These are phyloP conservation scores for Leptodirus hochenwartii DNA, from an alignment of 2,888 invertebrate species.

Conservation along the genomic window DNA sequence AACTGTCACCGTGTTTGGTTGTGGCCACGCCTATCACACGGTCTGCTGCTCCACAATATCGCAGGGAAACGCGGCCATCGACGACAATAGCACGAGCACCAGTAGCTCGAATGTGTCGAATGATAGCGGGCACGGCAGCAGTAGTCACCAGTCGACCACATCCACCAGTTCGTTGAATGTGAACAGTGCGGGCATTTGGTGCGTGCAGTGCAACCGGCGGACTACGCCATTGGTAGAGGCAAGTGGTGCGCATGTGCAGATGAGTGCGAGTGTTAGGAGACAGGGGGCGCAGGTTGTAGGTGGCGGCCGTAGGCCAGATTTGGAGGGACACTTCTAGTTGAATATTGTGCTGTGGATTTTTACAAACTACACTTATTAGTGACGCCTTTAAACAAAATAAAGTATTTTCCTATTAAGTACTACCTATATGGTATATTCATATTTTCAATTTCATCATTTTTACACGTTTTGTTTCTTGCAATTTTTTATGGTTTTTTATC, in stretches of 20 bases:
- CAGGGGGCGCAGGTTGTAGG: constrained; percentile 8
- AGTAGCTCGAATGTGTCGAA: too few species aligned
- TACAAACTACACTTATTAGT: constrained; percentile 9
- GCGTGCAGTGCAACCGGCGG: constrained; percentile 9
- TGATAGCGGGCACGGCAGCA: constrained; percentile 17
- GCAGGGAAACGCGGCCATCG: neutral
- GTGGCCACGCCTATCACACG: constrained; percentile 24
- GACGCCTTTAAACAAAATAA: too few species aligned
- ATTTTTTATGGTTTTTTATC: too few species aligned
- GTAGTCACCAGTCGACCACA: constrained; percentile 14
- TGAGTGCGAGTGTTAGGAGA: constrained; percentile 10
- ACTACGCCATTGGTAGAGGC: constrained; percentile 4
- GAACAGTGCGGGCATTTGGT: constrained; percentile 22
- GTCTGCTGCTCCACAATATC: constrained; percentile 11
- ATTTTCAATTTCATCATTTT: too few species aligned
- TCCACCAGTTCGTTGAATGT: constrained; percentile 12
- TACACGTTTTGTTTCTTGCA: too few species aligned
- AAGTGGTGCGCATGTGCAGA: constrained; percentile 8
- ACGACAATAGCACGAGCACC: neutral
- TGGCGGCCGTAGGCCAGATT: constrained; percentile 20
- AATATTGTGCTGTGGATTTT: constrained; percentile 5
- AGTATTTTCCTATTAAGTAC: too few species aligned
- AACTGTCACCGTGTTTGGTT: constrained; percentile 22
- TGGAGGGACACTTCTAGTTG: constrained; percentile 26
- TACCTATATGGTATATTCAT: too few species aligned